These are phyloP conservation scores for Lates calcarifer DNA, from an alignment of 2,113 vertebrate genomes.

Conservation along the genomic window DNA sequence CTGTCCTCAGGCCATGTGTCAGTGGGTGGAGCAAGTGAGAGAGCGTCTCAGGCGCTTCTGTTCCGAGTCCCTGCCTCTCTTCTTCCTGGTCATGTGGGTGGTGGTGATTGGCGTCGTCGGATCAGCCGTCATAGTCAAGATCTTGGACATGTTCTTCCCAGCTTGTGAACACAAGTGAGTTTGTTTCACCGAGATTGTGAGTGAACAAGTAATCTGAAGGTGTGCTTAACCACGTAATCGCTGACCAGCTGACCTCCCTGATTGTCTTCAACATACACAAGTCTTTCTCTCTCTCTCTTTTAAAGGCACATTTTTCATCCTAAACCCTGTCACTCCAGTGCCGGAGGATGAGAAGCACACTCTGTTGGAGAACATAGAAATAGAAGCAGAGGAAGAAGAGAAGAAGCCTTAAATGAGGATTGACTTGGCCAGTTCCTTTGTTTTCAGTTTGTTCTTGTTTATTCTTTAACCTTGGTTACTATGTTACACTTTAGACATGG, in stretches of 20 bases:
- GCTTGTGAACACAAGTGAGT: constrained; percentile 91
- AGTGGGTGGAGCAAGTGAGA: constrained; percentile 90
- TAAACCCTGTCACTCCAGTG: constrained; percentile 77
- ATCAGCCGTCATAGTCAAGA: constrained; percentile 88
- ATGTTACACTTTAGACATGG: constrained; percentile 4
- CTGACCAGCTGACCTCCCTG: too few relatives aligned
- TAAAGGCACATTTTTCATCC: constrained; percentile 77
- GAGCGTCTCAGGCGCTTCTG: constrained; percentile 89
- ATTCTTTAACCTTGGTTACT: constrained; percentile 4
- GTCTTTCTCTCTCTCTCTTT: background rate
- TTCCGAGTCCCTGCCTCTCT: constrained; percentile 87
- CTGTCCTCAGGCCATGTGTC: constrained; percentile 90
- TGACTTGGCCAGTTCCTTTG: background rate
- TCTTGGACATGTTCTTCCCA: constrained; percentile 91
- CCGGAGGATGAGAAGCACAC: constrained; percentile 83
- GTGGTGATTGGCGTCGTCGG: constrained; percentile 89
- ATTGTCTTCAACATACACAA: background rate
- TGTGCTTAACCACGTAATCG: background rate
- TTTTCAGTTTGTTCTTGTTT: constrained; percentile 46
- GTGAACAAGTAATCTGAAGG: background rate
- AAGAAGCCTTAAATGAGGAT: constrained; percentile 56
- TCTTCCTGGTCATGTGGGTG: constrained; percentile 92
- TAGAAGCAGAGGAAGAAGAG: constrained; percentile 66
- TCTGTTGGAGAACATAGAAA: constrained; percentile 78
- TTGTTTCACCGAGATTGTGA: background rate